Conservation (phyloP, 2,797 vertebrate species). For the Leuciscus waleckii region DNA sequence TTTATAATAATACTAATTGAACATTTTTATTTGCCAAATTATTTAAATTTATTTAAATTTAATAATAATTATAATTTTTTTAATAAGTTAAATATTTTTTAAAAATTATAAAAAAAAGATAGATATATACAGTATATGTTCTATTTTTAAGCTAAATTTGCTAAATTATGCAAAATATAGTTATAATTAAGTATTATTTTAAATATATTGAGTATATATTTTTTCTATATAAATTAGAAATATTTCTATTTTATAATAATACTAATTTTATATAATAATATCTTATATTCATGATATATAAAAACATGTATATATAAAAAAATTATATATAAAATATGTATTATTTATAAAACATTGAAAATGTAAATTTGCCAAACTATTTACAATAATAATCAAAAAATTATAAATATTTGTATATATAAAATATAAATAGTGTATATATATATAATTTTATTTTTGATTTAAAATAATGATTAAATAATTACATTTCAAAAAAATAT, state of each 20-base stretch:
- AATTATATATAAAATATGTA: not conserved
- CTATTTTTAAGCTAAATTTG: not conserved
- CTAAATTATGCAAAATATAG: too few species aligned
- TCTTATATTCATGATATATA: not conserved
- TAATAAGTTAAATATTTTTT: too few species aligned
- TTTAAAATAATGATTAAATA: too few species aligned
- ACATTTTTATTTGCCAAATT: not conserved
- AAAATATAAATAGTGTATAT: too few species aligned
- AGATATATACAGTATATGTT: too few species aligned
- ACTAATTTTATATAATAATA: not conserved
- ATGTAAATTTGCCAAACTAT: too few species aligned
- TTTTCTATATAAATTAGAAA: not conserved
- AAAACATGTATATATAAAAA: not conserved
- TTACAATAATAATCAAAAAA: not conserved
- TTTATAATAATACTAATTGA: too few species aligned
- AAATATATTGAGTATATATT: too few species aligned
- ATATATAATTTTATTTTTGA: too few species aligned
- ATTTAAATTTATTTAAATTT: not conserved
- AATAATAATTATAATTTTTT: not conserved
- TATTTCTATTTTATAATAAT: not conserved
- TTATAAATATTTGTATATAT: not conserved
- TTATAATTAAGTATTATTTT: too few species aligned
- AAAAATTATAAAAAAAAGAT: too few species aligned
- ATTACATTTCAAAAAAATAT: too few species aligned
- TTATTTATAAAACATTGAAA: not conserved